Evolutionary conservation across 2,888 invertebrate genomes (phyloP).

Genomic region (Bruchidius siliquastri): DNA sequence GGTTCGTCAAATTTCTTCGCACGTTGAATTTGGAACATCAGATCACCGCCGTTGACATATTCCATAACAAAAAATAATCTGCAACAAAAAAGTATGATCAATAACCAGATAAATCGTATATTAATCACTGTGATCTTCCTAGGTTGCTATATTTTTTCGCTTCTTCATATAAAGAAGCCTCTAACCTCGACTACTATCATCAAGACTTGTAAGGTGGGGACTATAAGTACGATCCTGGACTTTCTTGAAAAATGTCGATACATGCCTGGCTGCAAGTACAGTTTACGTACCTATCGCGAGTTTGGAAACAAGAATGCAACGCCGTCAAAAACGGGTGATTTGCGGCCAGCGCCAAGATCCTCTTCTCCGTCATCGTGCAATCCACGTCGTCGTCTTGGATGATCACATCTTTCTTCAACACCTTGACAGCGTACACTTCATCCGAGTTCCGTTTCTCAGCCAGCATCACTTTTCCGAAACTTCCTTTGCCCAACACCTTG

Average conservation of each 20-base stretch:
- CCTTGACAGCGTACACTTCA: constrained; percentile 84
- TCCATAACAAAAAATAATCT: constrained; percentile 97
- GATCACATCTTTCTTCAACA: constrained; percentile 96
- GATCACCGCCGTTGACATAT: constrained; percentile 97
- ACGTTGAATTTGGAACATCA: constrained; percentile 99
- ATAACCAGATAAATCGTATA: neutral
- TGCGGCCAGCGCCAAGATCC: constrained; percentile 94
- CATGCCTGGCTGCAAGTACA: too few relatives aligned
- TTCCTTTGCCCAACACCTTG: constrained; percentile 98
- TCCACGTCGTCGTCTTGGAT: constrained; percentile 99
- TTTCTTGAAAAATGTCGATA: too few relatives aligned
- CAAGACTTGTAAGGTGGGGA: too few relatives aligned
- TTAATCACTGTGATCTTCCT: too few relatives aligned
- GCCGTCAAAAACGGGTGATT: constrained; percentile 97
- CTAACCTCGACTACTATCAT: too few relatives aligned
- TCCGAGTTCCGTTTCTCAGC: constrained; percentile 91
- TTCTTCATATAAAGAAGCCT: too few relatives aligned
- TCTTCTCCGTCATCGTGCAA: constrained; percentile 97
- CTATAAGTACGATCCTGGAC: too few relatives aligned
- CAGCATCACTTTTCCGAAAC: constrained; percentile 98
- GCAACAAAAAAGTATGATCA: neutral
- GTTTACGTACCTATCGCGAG: constrained; percentile 54
- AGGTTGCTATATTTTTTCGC: too few relatives aligned
- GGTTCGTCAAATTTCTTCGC: constrained; percentile 97
- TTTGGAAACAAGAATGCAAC: constrained; percentile 96